Evolutionary conservation across 1,140 invertebrate genomes (phyloP).

Genomic region (Neodiprion fabricii): DNA sequence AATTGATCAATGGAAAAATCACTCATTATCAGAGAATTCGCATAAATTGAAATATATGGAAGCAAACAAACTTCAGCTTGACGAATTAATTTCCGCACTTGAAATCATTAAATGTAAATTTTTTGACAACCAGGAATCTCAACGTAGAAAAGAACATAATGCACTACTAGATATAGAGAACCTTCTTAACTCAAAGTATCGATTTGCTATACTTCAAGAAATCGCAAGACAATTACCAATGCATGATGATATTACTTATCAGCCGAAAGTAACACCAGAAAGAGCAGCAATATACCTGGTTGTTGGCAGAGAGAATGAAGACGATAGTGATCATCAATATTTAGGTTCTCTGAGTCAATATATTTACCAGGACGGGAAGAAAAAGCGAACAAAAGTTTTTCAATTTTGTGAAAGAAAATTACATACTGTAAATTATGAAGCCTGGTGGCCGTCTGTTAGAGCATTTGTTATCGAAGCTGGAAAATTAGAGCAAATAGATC

Average conservation of each 20-base stretch:
- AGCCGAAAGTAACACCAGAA: background rate
- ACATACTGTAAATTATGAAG: background rate
- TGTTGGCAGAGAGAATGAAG: background rate
- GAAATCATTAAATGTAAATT: background rate
- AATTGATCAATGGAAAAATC: background rate
- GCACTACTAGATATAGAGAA: slow-evolving; percentile 13
- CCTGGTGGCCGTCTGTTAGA: background rate
- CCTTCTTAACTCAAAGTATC: slow-evolving; percentile 15
- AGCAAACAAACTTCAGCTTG: too few species aligned
- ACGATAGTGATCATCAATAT: background rate
- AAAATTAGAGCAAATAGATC: too few species aligned
- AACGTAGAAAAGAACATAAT: background rate
- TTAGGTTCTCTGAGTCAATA: background rate
- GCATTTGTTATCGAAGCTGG: background rate
- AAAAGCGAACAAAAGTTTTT: background rate
- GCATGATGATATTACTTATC: background rate
- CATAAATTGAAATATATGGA: too few species aligned
- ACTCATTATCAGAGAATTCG: background rate
- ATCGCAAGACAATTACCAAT: slow-evolving; percentile 7
- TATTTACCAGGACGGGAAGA: background rate
- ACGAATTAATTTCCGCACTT: background rate
- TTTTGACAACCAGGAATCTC: too few species aligned
- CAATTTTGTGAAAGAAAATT: background rate
- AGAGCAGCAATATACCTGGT: background rate
- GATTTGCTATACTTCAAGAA: slow-evolving; percentile 16